Evolutionary conservation across 2,113 vertebrate genomes (phyloP).

Genomic region (Cisticola juncidis): DNA sequence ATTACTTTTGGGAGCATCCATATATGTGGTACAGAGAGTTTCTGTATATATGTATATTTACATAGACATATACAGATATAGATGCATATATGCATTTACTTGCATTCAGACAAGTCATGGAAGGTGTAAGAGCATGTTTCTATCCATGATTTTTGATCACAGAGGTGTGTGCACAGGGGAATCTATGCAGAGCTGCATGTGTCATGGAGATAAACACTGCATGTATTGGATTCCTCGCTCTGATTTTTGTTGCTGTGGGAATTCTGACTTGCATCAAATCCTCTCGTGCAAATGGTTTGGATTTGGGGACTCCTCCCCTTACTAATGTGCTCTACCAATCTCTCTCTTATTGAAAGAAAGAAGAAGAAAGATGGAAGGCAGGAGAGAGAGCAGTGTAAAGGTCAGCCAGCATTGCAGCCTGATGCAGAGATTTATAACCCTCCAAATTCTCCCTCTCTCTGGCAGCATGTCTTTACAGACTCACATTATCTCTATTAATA

Average conservation of each 20-base stretch:
- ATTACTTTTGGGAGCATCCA: not conserved
- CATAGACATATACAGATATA: not conserved
- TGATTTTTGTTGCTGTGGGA: not conserved
- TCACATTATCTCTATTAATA: conserved; percentile 83
- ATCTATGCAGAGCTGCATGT: not conserved
- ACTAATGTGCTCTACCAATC: not conserved
- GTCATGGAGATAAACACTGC: not conserved
- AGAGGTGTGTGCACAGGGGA: rapidly evolving
- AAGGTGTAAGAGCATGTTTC: not conserved
- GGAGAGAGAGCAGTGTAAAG: conserved; percentile 57
- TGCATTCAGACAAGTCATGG: not conserved
- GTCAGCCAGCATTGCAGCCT: conserved; percentile 52
- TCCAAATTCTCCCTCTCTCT: conserved; percentile 38
- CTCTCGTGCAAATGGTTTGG: not conserved
- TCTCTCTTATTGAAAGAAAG: not conserved
- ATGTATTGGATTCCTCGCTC: rapidly evolving
- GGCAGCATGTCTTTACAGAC: conserved; percentile 75
- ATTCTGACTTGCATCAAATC: not conserved
- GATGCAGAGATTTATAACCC: conserved; percentile 70
- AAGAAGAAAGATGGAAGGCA: conserved; percentile 32
- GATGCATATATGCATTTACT: not conserved
- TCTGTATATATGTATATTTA: not conserved
- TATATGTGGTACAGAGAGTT: not conserved
- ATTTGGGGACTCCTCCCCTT: not conserved
- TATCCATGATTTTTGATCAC: not conserved